A percentile compares a stretch with the other conserved stretches of the same genome.
Evolutionary conservation across 2,797 vertebrate genomes (phyloP).

Genomic region (Microcaecilia unicolor): DNA sequence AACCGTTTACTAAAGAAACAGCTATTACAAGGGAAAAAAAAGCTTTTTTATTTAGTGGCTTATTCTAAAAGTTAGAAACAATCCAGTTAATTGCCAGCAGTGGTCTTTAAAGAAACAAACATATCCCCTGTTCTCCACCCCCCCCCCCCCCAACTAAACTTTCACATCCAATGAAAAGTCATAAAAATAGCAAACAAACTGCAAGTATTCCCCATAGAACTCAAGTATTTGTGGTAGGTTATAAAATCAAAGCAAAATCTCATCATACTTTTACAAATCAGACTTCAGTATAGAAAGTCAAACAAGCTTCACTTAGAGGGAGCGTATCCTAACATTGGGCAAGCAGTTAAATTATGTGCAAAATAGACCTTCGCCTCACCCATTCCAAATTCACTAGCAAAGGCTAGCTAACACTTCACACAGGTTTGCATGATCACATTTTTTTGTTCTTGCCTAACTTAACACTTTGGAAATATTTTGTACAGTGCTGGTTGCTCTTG

Average conservation of each 20-base stretch:
- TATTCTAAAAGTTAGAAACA: conserved; percentile 3
- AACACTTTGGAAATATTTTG: too few species aligned
- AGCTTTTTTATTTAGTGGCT: conserved; percentile 5
- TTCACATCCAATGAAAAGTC: conserved; percentile 4
- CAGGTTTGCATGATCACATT: too few species aligned
- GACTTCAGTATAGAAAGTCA: conserved; percentile 8
- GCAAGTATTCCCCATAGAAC: conserved; percentile 16
- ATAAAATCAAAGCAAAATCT: conserved; percentile 3
- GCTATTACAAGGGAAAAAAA: conserved; percentile 20
- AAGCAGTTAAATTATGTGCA: neutral
- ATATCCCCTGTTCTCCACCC: too few species aligned
- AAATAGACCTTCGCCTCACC: neutral
- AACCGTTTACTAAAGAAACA: too few species aligned
- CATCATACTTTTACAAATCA: neutral
- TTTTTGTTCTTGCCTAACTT: too few species aligned
- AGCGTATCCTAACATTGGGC: neutral
- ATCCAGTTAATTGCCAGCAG: neutral
- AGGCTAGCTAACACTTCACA: too few species aligned
- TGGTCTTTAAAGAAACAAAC: conserved; percentile 12
- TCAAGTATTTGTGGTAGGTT: conserved; percentile 12
- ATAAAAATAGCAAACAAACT: conserved; percentile 1
- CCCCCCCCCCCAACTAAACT: conserved; percentile 11
- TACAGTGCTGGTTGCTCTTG: too few species aligned
- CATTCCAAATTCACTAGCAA: too few species aligned
- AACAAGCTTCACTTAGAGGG: neutral